Base-by-base conservation (phyloP, 2,113 vertebrate genomes). In the zebrafish (Danio rerio) region DNA sequence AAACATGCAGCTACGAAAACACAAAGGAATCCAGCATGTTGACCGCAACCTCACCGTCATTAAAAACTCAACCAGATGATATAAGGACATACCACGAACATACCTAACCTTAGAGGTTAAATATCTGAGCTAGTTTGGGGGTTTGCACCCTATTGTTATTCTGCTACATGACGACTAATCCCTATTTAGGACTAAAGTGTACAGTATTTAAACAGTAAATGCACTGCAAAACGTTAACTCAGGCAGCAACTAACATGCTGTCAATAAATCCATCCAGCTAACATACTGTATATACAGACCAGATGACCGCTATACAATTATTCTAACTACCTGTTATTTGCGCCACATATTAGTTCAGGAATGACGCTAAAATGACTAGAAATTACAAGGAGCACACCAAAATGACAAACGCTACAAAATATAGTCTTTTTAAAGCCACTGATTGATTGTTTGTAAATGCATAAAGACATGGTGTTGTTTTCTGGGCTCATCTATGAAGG, bases 231-330 rank as follows among this genome's bases (percentile, higher is more conserved):
- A n/a, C n/a, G n/a, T n/a, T n/a, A n/a, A n/a, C n/a, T n/a, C n/a
- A 52, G 21, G 47, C 52, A 53, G 13, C 62, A 53, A 18, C 65
- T 52, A 12, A 59, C 55, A 15, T 81, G 66, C 74, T 71, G 72
- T 31, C 56, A 21, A 15, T 63, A 42, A 62, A 59, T 80, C 6
- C 9, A 43, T 50, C 63, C 80, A 88, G 80, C 79, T 88, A 81
- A 40, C 45, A 50, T 10, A 10, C 65, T 55, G 18, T 15, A 56
- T 7, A 78, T 78, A 61, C 53, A 52, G 52, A 79, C 58, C 77
- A 73, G 81, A 78, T 79, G 61, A 81, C 50, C 62, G 55, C 73
- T 43, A n/a, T 63, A 70, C n/a, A 52, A 65, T 55, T 52, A 18
- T 43, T 4, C 63, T 4, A 69, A 77, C 65, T 66, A 55, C 58